Evolutionary conservation across 64 coral and sea anemone genomes (phyloP).

Genomic region (Dendronephthya gigantea): DNA sequence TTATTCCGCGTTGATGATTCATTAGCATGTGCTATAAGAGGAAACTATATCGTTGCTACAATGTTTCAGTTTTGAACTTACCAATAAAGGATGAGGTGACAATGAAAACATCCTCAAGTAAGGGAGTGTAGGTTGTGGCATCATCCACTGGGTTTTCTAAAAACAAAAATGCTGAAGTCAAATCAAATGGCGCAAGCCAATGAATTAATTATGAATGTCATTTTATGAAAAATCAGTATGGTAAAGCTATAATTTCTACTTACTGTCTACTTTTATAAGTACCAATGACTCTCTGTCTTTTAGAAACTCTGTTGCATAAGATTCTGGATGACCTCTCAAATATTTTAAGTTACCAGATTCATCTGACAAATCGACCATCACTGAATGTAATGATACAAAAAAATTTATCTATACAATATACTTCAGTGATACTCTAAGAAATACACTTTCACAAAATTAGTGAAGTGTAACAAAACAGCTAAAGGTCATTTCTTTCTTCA

Average conservation of each 20-base stretch:
- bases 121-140: neutral
- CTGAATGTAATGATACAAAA: slow-evolving; percentile 21
- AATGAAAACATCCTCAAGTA: slow-evolving; percentile 12
- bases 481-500: too few species aligned
- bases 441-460: too few species aligned
- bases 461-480: too few species aligned
- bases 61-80: neutral
- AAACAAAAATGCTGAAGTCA: neutral
- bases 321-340: slow-evolving; percentile 43
- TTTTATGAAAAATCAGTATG: neutral
- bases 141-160: slow-evolving; percentile 5
- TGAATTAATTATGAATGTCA: too few species aligned
- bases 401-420: neutral
- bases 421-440: too few species aligned
- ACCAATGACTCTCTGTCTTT: slow-evolving; percentile 87
- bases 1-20: too few species aligned
- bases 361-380: slow-evolving; percentile 70
- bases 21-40: too few species aligned
- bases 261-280: slow-evolving; percentile 88
- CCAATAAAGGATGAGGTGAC: slow-evolving; percentile 1
- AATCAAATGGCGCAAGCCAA: neutral
- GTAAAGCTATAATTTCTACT: slow-evolving; percentile 24
- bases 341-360: slow-evolving; percentile 86
- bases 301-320: slow-evolving; percentile 61
- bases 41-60: too few species aligned